Evolutionary conservation across 1,140 invertebrate species (phyloP).

Genomic region (Lepeophtheirus salmonis): DNA sequence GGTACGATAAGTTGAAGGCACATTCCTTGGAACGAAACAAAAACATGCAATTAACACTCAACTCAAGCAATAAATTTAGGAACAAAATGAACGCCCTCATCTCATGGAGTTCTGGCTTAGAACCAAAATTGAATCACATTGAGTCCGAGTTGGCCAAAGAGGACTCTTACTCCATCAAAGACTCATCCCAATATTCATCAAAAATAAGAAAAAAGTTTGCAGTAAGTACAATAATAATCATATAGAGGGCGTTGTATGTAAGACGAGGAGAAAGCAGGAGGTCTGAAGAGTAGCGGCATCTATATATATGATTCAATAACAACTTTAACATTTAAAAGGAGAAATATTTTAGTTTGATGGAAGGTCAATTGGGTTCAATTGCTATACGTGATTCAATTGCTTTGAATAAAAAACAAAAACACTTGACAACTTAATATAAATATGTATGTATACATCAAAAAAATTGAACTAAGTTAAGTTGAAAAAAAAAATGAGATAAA

Average conservation of each 20-base stretch:
- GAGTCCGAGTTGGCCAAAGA: background rate
- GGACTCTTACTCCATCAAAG: background rate
- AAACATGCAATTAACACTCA: background rate
- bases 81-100: background rate
- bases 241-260: background rate
- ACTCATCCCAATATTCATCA: constrained; percentile 10
- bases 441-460: no score
- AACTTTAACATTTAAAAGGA: no score
- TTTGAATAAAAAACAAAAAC: no score
- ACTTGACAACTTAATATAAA: no score
- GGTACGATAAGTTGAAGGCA: background rate
- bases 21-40: background rate
- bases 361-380: no score
- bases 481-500: no score
- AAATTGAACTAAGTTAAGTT: no score
- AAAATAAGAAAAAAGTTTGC: constrained; percentile 8
- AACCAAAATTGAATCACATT: background rate
- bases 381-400: no score
- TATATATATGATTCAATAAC: no score
- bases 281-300: no score
- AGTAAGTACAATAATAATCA: background rate
- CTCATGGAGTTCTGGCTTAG: background rate
- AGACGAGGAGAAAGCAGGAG: background rate
- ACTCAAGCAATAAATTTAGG: background rate
- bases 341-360: no score